Evolutionary conservation across 2,888 invertebrate species (phyloP), one percentile per base, ranked within the genome.

Genomic region (Celastrina argiolus): DNA sequence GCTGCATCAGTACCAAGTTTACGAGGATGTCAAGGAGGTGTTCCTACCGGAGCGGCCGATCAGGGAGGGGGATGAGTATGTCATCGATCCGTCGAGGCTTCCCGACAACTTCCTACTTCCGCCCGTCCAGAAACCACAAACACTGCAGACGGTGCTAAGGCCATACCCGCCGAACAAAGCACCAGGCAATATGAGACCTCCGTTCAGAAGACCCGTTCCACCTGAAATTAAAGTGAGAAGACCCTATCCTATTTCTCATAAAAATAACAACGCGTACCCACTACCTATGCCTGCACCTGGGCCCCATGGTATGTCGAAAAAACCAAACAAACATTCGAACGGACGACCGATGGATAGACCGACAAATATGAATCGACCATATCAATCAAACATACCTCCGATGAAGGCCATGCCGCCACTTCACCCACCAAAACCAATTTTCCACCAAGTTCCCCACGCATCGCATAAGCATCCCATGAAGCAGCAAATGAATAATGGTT

Each of bases 171-270:
- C 82, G 1, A 78, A 75, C 58, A 82, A 81, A 51, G 84, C 81
- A 0, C 76, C 73, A 67, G 81, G 78, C 7, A 81, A 82, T 42
- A 78, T 80, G 73, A 77, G 88, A 68, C 88, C 88, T 31, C 83
- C 83, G 0, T 91, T 84, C 70, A 81, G 90, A 56, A 81, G 90
- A 10, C 91, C 91, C 0, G 74, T 75, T 2, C 90, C 90, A 0
- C 90, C 89, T n/a, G 91, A 91, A 75, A 89, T 92, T 28, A 88
- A 88, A 70, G 70, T 87, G n/a, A 83, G 88, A 45, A 78, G 91
- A 70, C 89, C 85, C 10, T 78, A 80, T 42, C 80, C 81, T 5
- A 78, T 78, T 69, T 80, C 77, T 63, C 81, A 78, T 28, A 87
- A 87, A 72, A 76, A 73, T 2, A 82, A 79, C 63, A 72, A 68